Evolutionary conservation across 2,113 vertebrate genomes (phyloP), one percentile per base, ranked within the genome.

Genomic region (Corythaixoides concolor): DNA sequence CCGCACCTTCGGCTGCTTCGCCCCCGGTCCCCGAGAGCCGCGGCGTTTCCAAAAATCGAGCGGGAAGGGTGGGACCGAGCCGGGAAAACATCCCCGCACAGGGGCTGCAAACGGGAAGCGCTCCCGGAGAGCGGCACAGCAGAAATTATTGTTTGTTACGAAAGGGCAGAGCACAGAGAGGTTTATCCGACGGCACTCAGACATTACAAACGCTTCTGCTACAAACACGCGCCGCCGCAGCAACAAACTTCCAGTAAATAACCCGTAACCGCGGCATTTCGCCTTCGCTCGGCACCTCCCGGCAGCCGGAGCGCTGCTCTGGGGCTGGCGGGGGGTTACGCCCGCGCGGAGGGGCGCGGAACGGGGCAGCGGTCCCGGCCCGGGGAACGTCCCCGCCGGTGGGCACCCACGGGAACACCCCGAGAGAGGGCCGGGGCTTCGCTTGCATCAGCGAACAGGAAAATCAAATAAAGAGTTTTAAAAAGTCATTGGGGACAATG

Each of bases 11-110:
- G 60, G 81, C 85, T 30, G 16, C 72, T 70, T 68, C 59, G 87
- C 64, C 90, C 81, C 66, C 95, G 37, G 56, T 53, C 80, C 58
- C 80, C 5, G 30, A 56, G 60, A 33, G 56, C 45, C 8, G 5
- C 76, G 93, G 85, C 93, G 68, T 91, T 91, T 80, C 72, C 60
- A 63, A 91, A 91, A 93, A 91, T 84, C 95, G 81, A 87, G 77
- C 49, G 85, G 77, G 79, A 41, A 76, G 85, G 67, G 68, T 84
- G 67, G 80, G 81, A 17, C 73, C 68, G 77, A 23, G 91, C 81
- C 63, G 53, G 50, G 27, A 53, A 69, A 47, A 77, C 6, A 39
- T 11, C 39, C 39, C 39, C 39, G 39, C 39, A 39, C 39, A 39
- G 39, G 8, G 39, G 39, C 39, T 39, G 39, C 39, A 39, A 39